Base-by-base conservation (phyloP, 2,888 invertebrate genomes). In the Caenorhabditis parvicauda region DNA sequence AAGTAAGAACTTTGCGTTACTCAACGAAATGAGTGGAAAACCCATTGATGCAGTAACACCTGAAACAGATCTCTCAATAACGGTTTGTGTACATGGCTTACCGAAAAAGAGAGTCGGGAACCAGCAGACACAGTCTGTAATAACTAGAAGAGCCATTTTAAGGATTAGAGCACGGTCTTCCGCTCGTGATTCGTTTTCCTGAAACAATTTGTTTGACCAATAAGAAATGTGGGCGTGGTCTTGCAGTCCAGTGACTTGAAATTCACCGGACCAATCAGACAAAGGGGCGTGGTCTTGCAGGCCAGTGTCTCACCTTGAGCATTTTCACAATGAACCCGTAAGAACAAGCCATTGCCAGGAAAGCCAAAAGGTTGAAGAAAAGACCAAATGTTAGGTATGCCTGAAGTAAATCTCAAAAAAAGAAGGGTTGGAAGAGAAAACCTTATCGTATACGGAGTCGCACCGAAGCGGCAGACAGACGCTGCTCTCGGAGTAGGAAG, bases 111-210 rank as follows among this genome's bases (percentile, higher is more conserved):
- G 92, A 65, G 95, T 93, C 0, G 96, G 96, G 2, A 93, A 91
- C 95, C 95, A 96, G 84, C 95, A 96, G 44, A 94, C 86, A 81
- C 96, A 92, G 83, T 96, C 95, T 0, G 95, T 96, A 82, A 94
- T 93, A 2, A 96, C 94, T 54, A 96, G 86, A 41, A 96, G 84
- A 0, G 95, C 93, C 94, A 95, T 95, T 38, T 75, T 70, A 9
- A 61, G 56, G 44, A 77, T 70, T 2, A 78, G 60, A 6, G 75
- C 74, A 14, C 57, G 56, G 54, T 78, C 77, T 53, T 76, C 76
- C 6, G 67, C 66, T 42, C 74, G 51, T 4, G 70, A 54, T 38
- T 62, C 58, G 25, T 62, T 62, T 22, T 62, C 62, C 46, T 54
- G 32, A 22, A 53, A 32, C 32, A 6, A 32, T 32, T 12, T 9